These are phyloP conservation scores for Palythoa heliodiscus DNA, from an alignment of 92 coral and sea anemone genomes.

Conservation along the genomic window DNA sequence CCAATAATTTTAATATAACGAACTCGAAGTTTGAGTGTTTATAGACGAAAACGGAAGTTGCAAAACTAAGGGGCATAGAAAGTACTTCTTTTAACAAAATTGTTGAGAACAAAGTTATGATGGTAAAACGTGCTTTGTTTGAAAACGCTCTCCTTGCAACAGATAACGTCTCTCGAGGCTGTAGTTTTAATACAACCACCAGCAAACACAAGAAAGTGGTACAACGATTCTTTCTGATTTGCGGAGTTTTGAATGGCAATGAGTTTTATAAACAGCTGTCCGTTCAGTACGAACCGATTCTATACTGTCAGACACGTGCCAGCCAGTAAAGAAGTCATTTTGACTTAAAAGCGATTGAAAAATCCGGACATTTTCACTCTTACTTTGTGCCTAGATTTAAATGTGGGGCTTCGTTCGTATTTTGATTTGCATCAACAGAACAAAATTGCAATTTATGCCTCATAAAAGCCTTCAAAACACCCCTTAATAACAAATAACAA, in stretches of 20 bases:
- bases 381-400: slow-evolving; percentile 7
- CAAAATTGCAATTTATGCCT: slow-evolving; percentile 31
- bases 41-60: slow-evolving; percentile 32
- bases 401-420: not conserved
- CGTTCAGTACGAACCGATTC: slow-evolving; percentile 23
- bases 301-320: slow-evolving; percentile 34
- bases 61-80: not conserved
- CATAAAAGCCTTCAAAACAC: slow-evolving; percentile 39
- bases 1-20: slow-evolving; percentile 45
- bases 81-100: not conserved
- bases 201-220: slow-evolving; percentile 31
- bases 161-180: not conserved
- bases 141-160: not conserved
- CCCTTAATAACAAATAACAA: slow-evolving; percentile 47
- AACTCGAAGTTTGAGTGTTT: slow-evolving; percentile 36
- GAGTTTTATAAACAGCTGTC: slow-evolving; percentile 33
- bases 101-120: not conserved
- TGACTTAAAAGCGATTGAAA: slow-evolving; percentile 2
- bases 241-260: slow-evolving; percentile 41
- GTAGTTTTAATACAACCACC: slow-evolving; percentile 39
- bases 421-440: not conserved
- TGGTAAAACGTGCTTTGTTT: not conserved
- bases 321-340: slow-evolving; percentile 9
- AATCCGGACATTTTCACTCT: slow-evolving; percentile 13
- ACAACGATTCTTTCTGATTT: slow-evolving; percentile 23